Base-by-base conservation (phyloP, 2,888 invertebrate species). In the Mimumesa dahlbomi region DNA sequence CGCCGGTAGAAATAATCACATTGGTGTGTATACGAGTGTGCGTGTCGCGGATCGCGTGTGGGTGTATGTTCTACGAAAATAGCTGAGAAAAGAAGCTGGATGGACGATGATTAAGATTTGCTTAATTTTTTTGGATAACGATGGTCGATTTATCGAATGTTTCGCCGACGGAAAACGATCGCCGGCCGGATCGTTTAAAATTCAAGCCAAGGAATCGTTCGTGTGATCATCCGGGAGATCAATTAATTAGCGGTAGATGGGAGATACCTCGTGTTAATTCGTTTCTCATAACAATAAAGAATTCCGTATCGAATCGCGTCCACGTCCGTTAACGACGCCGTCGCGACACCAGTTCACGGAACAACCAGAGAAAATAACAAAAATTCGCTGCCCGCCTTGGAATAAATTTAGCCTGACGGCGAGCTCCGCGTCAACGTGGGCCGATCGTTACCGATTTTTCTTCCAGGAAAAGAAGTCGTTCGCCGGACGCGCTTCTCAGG, bases 361-460 rank as follows among this genome's bases (percentile, higher is more conserved):
- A 52, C 50, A 42, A 62, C 53, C 63, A 48, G 61, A 52, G 72
- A 72, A 72, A 73, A 72, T 73, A 38, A 38, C 29, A 25, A n/a
- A n/a, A n/a, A n/a, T n/a, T n/a, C n/a, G n/a, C n/a, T n/a, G n/a
- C n/a, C 45, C 49, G 45, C 63, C 76, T 75, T 73, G 76, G 61
- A 45, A 66, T 73, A 77, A 75, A 77, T 79, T 79, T 72, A 66
- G 50, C 63, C 46, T 46, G 14, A 36, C 25, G n/a, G 49, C 36
- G 42, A 21, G 45, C 38, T 4, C 25, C 2, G 6, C 34, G 42
- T 11, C 6, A 38, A 25, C 58, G 59, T 49, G 67, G 58, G 56
- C 53, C 74, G 64, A 68, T 75, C 68, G 68, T 77, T 73, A 68
- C 77, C 56, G 59, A 56, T 74, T 70, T 78, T 70, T 63, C 66